phyloP scores from a whole-genome alignment of 2,113 vertebrate genomes.

The Cricetomys ansorgei region DNA sequence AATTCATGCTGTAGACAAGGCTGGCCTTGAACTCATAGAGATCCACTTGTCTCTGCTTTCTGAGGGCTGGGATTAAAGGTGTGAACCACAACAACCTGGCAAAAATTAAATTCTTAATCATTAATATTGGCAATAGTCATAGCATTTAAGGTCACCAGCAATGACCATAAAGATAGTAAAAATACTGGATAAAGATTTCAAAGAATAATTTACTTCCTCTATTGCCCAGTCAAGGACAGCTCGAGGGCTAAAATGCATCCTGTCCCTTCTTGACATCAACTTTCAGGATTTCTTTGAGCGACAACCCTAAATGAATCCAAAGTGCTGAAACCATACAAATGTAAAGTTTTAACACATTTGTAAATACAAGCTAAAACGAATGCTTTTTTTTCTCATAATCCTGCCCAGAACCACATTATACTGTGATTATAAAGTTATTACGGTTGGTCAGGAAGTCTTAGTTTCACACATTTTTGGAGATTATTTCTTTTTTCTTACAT shows the following conservation, averaged over 20 bases:
- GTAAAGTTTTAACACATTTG: neutral
- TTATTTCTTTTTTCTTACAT: neutral
- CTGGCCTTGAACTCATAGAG: no score
- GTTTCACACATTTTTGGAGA: neutral
- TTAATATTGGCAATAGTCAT: neutral
- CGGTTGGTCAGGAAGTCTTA: neutral
- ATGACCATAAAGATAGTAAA: neutral
- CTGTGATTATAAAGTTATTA: neutral
- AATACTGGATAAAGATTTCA: neutral
- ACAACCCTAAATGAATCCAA: neutral
- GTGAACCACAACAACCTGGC: no score
- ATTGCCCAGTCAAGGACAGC: neutral
- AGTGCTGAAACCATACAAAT: neutral
- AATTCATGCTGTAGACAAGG: no score
- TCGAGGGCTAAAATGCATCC: neutral
- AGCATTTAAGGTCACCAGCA: neutral
- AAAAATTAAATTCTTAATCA: neutral
- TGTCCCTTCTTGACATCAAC: neutral
- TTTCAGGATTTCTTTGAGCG: neutral
- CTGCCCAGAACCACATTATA: neutral
- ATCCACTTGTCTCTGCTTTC: no score
- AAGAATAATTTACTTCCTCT: neutral
- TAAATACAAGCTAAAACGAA: neutral
- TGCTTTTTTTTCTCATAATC: neutral
- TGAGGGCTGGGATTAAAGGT: no score